Conservation (phyloP, 2,113 vertebrate genomes). For the Cercocebus atys region DNA sequence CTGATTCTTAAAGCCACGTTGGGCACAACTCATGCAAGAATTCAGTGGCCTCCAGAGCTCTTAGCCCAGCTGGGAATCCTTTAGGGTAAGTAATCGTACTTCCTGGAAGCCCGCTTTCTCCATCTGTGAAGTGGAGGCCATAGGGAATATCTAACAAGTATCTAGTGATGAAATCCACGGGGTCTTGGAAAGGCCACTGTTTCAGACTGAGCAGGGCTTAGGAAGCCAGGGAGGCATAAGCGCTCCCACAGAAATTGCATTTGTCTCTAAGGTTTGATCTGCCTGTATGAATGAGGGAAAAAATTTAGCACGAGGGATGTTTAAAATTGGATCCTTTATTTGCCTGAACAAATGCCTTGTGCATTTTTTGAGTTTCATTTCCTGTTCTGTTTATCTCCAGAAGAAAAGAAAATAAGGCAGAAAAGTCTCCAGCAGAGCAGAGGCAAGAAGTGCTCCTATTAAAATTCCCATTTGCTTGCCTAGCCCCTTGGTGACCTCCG, state of each 20-base stretch:
- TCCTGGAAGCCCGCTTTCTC: neutral
- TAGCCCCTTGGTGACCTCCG: neutral
- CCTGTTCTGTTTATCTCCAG: slow-evolving; percentile 31
- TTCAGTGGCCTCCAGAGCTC: too few species aligned
- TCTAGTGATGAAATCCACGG: neutral
- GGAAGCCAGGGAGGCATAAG: neutral
- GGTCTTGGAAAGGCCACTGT: neutral
- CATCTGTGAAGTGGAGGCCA: neutral
- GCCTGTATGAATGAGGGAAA: neutral
- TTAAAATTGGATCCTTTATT: neutral
- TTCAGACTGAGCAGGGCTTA: neutral
- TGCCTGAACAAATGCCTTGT: neutral
- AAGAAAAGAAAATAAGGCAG: neutral
- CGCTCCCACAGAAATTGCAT: neutral
- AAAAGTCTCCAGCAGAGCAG: neutral
- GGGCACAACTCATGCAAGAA: too few species aligned
- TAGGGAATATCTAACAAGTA: too few species aligned
- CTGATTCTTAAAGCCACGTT: neutral
- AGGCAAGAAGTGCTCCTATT: neutral
- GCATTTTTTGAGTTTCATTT: neutral
- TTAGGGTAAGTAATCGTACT: neutral
- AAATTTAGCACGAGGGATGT: neutral
- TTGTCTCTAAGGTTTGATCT: neutral
- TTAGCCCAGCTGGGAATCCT: neutral
- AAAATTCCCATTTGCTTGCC: neutral